Base-by-base conservation (phyloP, 2,888 invertebrate genomes). In the Apamea epomidion region DNA sequence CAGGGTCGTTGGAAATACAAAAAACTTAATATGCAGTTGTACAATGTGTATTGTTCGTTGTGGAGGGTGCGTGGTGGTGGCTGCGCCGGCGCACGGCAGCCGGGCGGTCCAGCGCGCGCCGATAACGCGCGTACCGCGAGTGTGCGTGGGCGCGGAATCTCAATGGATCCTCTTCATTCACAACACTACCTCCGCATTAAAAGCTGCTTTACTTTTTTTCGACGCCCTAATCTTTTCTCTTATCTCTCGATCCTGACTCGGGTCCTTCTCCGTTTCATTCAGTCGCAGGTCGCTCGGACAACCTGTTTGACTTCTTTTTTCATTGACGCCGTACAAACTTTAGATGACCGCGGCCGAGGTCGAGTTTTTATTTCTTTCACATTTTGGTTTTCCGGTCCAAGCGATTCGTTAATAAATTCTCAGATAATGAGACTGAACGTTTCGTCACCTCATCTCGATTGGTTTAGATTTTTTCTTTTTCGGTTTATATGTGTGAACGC, bases 351-450 rank as follows among this genome's bases (percentile, higher is more conserved):
- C 96, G 95, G 94, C 95, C 94, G 96, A 96, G 96, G 96, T 96
- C 96, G 96, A 95, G 96, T 96, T 96, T 97, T 97, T 97, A 96
- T 97, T 97, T 97, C 95, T 96, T 97, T 96, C 96, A 96, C 96
- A 96, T 97, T 96, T 97, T 90, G 96, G 97, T 97, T 97, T 97
- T 96, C 97, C 97, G 97, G 97, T 97, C 96, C 94, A 94, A 90
- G 88, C 96, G 96, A 96, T 96, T 97, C 97, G 97, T 97, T 97
- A 97, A 97, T 97, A 97, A 97, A 97, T 97, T 97, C 97, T 95
- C 96, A 96, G 97, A 97, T 97, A 97, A 97, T 97, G 97, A 97
- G 96, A 96, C 96, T 96, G 97, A 97, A 96, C 97, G 97, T 97
- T 97, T 97, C 97, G 96, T 97, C 97, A 97, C 97, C 97, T 97